A percentile compares a stretch with the other conserved stretches of the same genome.
These are phyloP conservation scores for Terrapene triunguis DNA, from an alignment of 2,113 vertebrate species.

Conservation along the genomic window DNA sequence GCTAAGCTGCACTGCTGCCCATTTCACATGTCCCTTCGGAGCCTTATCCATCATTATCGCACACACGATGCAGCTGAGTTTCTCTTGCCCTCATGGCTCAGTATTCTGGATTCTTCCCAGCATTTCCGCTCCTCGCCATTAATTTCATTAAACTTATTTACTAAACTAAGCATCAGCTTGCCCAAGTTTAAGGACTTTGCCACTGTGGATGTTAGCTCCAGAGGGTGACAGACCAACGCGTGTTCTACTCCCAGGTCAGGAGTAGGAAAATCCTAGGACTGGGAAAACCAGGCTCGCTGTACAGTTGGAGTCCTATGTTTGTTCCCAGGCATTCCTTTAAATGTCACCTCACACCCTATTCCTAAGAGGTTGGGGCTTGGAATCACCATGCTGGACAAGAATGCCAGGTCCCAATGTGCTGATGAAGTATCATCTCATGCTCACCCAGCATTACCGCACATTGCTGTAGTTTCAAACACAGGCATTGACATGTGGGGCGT, in stretches of 20 bases:
- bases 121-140: neutral
- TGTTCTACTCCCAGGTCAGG: neutral
- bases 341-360: neutral
- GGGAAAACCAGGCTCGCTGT: neutral
- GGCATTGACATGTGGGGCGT: neutral
- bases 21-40: neutral
- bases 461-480: neutral
- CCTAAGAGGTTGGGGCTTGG: too few species aligned
- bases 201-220: neutral
- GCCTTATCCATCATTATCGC: neutral
- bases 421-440: neutral
- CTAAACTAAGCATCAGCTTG: neutral
- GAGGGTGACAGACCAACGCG: accelerated
- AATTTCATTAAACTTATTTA: neutral
- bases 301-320: neutral
- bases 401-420: neutral
- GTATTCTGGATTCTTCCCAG: neutral
- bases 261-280: neutral
- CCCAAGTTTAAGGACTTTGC: neutral
- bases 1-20: neutral
- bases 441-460: neutral
- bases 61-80: neutral
- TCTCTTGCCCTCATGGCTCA: accelerated
- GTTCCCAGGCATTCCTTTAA: neutral
- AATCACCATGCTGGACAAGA: neutral